Evolutionary conservation across 2,797 vertebrate genomes (phyloP), one percentile per base, ranked within the genome.

Genomic region (Pseudocheirus occidentalis): DNA sequence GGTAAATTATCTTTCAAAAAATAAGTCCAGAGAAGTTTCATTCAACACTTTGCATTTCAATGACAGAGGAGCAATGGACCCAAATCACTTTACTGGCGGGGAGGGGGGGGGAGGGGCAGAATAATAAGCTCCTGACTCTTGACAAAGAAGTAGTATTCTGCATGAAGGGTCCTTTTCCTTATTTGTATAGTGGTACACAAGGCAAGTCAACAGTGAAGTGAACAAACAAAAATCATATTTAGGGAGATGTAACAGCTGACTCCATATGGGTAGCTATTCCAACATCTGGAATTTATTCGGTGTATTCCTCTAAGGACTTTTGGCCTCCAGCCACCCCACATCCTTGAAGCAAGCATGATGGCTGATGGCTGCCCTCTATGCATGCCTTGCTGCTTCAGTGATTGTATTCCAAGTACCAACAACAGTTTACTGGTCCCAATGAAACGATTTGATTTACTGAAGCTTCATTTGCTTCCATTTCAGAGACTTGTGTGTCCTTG

Each of bases 1-100:
- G 97, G 98, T 98, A 98, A 98, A 96, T 96, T 98, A 96, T 95
- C 96, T 97, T 95, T 97, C 94, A 98, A 97, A 98, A 92, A 94
- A 90, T 91, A 97, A 97, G 94, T 96, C 28, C 93, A 97, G 92
- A 91, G 96, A 97, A 97, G 93, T 96, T 98, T 94, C 97, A 97
- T 98, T 94, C 97, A 98, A 95, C 40, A 97, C 58, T 87, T 97
- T 95, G 56, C 96, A 95, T 98, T 98, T 97, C 96, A 97, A 73
- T 93, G 96, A 73, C 93, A 96, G 96, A 97, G 96, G 96, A 92
- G 55, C 93, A 73, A 97, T 98, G 96, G 98, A 98, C 52, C 96
- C 95, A 97, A 97, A 97, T 97, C 97, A 98, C 93, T 95, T 97
- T 53, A 91, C 97, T n/a, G 0, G 96, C 89, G 91, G 90, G 94